These are phyloP conservation scores for Neodon shergylaensis DNA, from an alignment of 2,113 vertebrate species.

Conservation along the genomic window DNA sequence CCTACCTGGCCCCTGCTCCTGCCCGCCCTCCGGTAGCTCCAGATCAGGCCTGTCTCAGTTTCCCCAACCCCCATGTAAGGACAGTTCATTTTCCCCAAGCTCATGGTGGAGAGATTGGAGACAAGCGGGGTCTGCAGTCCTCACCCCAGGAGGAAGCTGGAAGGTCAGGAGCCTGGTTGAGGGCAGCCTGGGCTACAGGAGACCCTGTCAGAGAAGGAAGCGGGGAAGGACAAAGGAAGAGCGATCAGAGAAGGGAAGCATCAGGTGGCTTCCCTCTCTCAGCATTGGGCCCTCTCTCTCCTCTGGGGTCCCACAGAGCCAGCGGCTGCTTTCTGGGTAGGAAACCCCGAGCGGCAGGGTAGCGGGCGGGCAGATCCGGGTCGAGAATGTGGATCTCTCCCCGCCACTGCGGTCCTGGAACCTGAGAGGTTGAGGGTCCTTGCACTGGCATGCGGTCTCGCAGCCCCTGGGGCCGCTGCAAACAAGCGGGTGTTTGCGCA, in stretches of 20 bases:
- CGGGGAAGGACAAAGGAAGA: no score
- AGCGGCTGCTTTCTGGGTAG: background rate
- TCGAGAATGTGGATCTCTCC: background rate
- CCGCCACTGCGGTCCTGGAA: background rate
- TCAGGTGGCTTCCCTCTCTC: background rate
- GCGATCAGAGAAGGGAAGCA: background rate
- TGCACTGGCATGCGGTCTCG: rapidly evolving
- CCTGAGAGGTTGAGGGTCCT: background rate
- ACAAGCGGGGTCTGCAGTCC: no score
- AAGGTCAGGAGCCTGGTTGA: no score
- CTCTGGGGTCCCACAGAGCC: background rate
- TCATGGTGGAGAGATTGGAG: background rate
- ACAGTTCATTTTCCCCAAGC: background rate
- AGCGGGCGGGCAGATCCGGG: background rate
- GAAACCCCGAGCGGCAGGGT: background rate
- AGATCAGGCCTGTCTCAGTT: no score
- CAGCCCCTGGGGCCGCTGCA: background rate
- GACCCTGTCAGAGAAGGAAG: background rate
- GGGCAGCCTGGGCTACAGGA: background rate
- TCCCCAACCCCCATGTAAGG: background rate
- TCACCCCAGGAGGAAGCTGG: background rate
- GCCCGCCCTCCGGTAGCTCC: background rate
- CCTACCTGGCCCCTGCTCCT: background rate
- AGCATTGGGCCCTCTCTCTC: background rate
- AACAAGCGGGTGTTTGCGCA: slow-evolving; percentile 54